Conservation (phyloP, 2,797 vertebrate genomes). For the Caiman crocodilus region DNA sequence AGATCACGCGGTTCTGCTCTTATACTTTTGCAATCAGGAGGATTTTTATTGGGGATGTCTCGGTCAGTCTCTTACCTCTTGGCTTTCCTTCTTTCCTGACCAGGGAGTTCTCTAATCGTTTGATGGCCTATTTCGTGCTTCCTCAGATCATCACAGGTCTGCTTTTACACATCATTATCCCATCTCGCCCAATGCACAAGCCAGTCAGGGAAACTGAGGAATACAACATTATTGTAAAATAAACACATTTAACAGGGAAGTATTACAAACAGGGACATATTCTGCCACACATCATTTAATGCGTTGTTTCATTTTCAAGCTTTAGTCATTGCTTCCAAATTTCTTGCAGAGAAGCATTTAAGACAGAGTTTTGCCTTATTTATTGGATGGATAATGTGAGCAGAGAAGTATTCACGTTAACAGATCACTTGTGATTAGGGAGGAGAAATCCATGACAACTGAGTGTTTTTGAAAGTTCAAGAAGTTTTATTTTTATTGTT, state of each 20-base stretch:
- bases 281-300: neutral
- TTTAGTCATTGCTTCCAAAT: neutral
- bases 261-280: no score
- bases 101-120: no score
- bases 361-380: neutral
- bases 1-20: neutral
- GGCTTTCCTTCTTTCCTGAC: neutral
- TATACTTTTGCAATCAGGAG: neutral
- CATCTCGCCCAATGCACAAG: no score
- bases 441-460: neutral
- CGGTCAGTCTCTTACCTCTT: neutral
- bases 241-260: no score
- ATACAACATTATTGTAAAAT: no score
- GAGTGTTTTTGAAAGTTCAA: neutral
- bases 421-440: neutral
- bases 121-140: no score
- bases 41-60: neutral
- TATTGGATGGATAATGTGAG: neutral
- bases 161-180: no score
- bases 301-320: neutral
- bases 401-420: neutral
- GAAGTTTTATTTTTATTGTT: neutral
- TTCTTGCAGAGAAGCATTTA: neutral
- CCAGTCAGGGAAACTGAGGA: no score
- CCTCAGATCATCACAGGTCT: no score